These are phyloP conservation scores for Drosophila macrospina DNA, from an alignment of 2,888 invertebrate genomes.

Conservation along the genomic window DNA sequence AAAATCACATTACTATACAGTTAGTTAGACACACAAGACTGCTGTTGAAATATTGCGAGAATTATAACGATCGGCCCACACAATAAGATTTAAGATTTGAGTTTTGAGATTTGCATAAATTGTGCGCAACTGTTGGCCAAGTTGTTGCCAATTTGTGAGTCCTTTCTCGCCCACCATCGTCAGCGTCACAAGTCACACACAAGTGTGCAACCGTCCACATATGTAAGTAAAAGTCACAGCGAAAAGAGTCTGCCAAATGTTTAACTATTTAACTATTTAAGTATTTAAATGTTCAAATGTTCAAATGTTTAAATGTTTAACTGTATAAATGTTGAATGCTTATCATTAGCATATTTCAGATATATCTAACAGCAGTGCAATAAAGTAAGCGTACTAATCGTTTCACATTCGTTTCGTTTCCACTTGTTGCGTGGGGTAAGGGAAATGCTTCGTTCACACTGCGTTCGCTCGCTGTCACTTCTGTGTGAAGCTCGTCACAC, in stretches of 20 bases:
- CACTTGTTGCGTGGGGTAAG: constrained; percentile 38
- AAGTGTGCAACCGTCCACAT: not conserved
- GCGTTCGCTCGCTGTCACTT: not conserved
- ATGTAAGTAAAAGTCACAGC: constrained; percentile 3
- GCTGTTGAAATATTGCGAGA: constrained; percentile 7
- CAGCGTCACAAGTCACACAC: not conserved
- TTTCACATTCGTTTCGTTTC: constrained; percentile 33
- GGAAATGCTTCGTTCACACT: constrained; percentile 9
- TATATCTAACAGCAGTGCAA: constrained; percentile 17
- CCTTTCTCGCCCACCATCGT: constrained; percentile 50
- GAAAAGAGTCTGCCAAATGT: constrained; percentile 28
- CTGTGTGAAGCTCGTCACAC: not conserved
- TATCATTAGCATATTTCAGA: constrained; percentile 64
- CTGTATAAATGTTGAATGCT: constrained; percentile 36
- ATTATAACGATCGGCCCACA: constrained; percentile 21
- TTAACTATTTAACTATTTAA: not conserved
- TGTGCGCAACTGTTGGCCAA: constrained; percentile 23
- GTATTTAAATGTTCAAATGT: no score
- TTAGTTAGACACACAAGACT: not conserved
- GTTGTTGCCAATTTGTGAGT: constrained; percentile 37
- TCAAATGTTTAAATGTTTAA: no score
- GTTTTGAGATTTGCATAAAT: constrained; percentile 40
- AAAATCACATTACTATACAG: not conserved
- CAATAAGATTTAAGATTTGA: constrained; percentile 8
- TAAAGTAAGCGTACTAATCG: constrained; percentile 19